phyloP scores from a whole-genome alignment of 2,113 vertebrate genomes.

The Oryzias javanicus region DNA sequence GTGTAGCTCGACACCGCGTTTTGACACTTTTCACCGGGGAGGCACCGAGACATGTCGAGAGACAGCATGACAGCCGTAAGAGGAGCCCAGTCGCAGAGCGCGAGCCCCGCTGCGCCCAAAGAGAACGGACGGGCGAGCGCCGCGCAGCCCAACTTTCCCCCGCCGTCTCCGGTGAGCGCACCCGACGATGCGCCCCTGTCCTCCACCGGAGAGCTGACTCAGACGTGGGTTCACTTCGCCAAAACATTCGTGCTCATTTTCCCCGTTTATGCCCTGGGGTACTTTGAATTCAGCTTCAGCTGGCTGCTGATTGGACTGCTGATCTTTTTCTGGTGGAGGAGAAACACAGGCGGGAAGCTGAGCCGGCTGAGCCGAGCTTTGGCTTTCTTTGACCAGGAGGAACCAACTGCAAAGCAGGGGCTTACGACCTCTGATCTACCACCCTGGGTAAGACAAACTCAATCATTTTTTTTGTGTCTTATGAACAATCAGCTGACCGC shows the following conservation, averaged over 20 bases:
- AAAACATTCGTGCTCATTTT: slow-evolving; percentile 90
- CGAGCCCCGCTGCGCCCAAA: slow-evolving; percentile 42
- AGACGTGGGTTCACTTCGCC: slow-evolving; percentile 84
- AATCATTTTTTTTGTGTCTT: slow-evolving; percentile 47
- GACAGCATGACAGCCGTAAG: slow-evolving; percentile 63
- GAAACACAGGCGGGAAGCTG: slow-evolving; percentile 77
- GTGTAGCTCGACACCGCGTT: slow-evolving; percentile 26
- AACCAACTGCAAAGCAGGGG: slow-evolving; percentile 77
- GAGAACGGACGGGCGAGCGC: slow-evolving; percentile 61
- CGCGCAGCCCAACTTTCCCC: slow-evolving; percentile 41
- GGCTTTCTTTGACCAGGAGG: slow-evolving; percentile 87
- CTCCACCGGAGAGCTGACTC: slow-evolving; percentile 80
- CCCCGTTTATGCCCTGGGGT: slow-evolving; percentile 92
- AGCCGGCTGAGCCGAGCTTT: slow-evolving; percentile 81
- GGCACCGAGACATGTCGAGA: slow-evolving; percentile 51
- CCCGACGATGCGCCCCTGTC: slow-evolving; percentile 50
- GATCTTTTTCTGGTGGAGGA: slow-evolving; percentile 86
- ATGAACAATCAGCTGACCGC: slow-evolving; percentile 48
- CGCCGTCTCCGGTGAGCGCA: slow-evolving; percentile 18
- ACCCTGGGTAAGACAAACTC: slow-evolving; percentile 85
- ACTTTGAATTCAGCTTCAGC: slow-evolving; percentile 93
- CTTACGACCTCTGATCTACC: slow-evolving; percentile 85
- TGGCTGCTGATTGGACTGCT: slow-evolving; percentile 90
- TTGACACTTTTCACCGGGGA: slow-evolving; percentile 12
- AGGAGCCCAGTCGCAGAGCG: slow-evolving; percentile 46